Percentiles rank a stretch among this genome's conserved stretches.
Conservation (phyloP, 2,888 invertebrate genomes). For the Ornithoptera alexandrae region DNA sequence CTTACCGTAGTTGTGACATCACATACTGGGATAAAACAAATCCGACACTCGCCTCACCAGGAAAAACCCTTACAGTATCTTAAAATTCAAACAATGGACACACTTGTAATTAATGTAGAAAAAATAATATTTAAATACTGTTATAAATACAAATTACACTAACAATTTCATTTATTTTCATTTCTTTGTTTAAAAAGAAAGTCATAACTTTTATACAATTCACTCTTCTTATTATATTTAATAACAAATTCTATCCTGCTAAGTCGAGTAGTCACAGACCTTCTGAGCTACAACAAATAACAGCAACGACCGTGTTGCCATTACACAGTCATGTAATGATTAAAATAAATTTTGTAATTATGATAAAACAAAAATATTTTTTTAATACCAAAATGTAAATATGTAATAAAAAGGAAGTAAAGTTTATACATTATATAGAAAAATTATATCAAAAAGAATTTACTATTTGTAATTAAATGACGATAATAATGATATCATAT, state of each 20-base stretch:
- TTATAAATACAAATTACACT: background rate
- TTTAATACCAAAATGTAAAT: no score
- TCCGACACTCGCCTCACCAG: conserved; percentile 40
- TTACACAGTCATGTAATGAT: background rate
- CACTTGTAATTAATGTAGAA: conserved; percentile 5
- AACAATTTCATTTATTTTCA: conserved; percentile 2
- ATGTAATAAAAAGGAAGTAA: no score
- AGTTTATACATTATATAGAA: no score
- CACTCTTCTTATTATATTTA: conserved; percentile 20
- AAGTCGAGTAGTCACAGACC: conserved; percentile 10
- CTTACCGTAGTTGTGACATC: conserved; percentile 65
- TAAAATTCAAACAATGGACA: conserved; percentile 39
- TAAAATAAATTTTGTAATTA: background rate
- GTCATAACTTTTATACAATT: conserved; percentile 8
- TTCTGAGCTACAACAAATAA: background rate
- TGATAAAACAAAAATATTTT: no score
- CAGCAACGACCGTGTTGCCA: background rate
- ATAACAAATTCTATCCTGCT: conserved; percentile 20
- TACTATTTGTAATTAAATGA: no score
- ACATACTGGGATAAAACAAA: conserved; percentile 38
- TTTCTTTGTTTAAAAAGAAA: conserved; percentile 1
- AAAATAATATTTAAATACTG: background rate
- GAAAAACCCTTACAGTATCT: conserved; percentile 37
- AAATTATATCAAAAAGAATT: no score
- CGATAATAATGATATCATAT: no score